Percentiles rank a stretch among this genome's conserved stretches.
phyloP scores from a whole-genome alignment of 2,888 invertebrate genomes.

The Aproaerema taeniolella region DNA sequence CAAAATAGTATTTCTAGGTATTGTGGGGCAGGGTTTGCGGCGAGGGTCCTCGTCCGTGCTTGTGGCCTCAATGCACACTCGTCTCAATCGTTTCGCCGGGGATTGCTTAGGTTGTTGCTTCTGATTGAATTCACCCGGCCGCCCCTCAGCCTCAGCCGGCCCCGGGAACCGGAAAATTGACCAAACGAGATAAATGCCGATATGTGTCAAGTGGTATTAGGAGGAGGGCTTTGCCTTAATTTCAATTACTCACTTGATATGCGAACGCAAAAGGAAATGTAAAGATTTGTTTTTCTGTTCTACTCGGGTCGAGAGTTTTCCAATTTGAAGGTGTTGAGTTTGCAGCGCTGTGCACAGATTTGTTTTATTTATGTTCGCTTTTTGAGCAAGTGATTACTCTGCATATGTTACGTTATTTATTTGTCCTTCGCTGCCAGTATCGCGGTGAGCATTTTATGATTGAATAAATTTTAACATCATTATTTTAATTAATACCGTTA shows the following conservation, averaged over 20 bases:
- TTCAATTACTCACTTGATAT: not conserved
- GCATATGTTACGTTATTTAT: no score
- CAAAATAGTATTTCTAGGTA: conserved; percentile 28
- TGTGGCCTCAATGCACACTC: conserved; percentile 61
- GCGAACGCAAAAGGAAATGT: no score
- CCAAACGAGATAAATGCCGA: conserved; percentile 53
- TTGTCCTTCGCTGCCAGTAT: no score
- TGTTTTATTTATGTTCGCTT: no score
- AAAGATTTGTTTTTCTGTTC: no score
- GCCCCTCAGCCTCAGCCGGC: conserved; percentile 40
- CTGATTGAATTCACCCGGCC: conserved; percentile 66
- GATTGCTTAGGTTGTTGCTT: conserved; percentile 69
- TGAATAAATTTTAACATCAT: no score
- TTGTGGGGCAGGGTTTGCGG: conserved; percentile 37
- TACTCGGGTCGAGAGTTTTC: no score
- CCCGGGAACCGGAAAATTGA: conserved; percentile 66
- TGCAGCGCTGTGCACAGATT: no score
- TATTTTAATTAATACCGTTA: no score
- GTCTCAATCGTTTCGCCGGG: conserved; percentile 57
- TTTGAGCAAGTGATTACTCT: no score
- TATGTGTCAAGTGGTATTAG: conserved; percentile 51
- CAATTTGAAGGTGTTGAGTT: no score
- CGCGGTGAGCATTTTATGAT: no score
- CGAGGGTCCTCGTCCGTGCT: conserved; percentile 46
- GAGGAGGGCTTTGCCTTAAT: conserved; percentile 8